Evolutionary conservation across 2,888 invertebrate genomes (phyloP).

Genomic region (Callyntrura sp.): DNA sequence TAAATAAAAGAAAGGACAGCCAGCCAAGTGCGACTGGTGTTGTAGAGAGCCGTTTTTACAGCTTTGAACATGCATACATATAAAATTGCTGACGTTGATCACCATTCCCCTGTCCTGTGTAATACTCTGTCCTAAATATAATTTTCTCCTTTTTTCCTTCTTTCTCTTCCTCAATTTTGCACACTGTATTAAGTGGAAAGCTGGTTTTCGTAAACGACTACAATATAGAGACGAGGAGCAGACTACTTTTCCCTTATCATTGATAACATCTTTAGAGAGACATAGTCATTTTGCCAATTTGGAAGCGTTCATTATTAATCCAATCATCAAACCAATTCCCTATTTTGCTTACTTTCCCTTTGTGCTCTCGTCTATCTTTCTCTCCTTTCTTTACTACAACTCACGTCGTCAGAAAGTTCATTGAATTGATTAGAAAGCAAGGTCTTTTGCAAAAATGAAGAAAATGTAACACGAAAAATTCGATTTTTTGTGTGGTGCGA

Average conservation of each 20-base stretch:
- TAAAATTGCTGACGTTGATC: neutral
- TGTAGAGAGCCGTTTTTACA: neutral
- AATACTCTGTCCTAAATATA: neutral
- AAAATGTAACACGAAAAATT: slow-evolving; percentile 2
- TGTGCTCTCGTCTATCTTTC: neutral
- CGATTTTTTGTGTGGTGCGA: neutral
- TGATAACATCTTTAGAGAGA: neutral
- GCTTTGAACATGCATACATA: neutral
- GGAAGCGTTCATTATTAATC: neutral
- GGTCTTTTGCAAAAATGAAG: neutral
- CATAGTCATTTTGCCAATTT: neutral
- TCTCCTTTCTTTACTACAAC: neutral
- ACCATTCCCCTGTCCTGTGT: neutral
- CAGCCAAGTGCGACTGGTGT: neutral
- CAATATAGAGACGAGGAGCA: too few species aligned
- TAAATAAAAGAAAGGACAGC: neutral
- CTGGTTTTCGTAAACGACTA: neutral
- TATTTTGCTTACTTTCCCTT: neutral
- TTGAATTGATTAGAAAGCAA: neutral
- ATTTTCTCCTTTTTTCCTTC: neutral
- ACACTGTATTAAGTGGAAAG: slow-evolving; percentile 2
- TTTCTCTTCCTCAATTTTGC: neutral
- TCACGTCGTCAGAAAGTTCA: neutral
- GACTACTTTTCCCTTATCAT: neutral
- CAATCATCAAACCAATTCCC: neutral